Evolutionary conservation across 2,888 invertebrate genomes (phyloP).

Genomic region (Eristalis arbustorum): DNA sequence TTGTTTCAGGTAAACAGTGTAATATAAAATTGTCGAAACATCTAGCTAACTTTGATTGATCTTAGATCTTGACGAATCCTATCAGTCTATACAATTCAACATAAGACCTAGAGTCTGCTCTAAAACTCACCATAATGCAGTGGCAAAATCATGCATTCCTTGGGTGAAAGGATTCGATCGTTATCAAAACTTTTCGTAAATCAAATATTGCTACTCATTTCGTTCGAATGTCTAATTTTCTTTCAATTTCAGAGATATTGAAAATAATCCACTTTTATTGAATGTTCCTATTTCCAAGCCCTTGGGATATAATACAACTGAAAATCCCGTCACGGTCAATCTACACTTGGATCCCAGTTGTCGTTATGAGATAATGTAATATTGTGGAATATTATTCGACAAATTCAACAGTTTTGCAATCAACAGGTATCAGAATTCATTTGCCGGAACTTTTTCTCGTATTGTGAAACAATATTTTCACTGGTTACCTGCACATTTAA

Average conservation of each 20-base stretch:
- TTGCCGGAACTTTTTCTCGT: slow-evolving; percentile 84
- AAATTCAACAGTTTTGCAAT: background rate
- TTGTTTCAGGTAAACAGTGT: slow-evolving; percentile 79
- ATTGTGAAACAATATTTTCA: slow-evolving; percentile 85
- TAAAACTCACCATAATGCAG: slow-evolving; percentile 82
- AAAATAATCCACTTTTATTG: slow-evolving; percentile 82
- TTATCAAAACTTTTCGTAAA: slow-evolving; percentile 84
- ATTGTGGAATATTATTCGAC: background rate
- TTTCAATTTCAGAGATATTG: slow-evolving; percentile 68
- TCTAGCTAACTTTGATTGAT: background rate
- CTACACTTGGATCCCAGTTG: slow-evolving; percentile 87
- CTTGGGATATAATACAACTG: slow-evolving; percentile 77
- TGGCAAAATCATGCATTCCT: slow-evolving; percentile 84
- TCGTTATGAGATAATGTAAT: slow-evolving; percentile 85
- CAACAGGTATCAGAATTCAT: slow-evolving; percentile 80
- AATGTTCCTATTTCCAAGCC: slow-evolving; percentile 83
- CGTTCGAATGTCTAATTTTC: background rate
- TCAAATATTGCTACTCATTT: background rate
- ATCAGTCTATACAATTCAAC: slow-evolving; percentile 83
- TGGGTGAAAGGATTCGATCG: slow-evolving; percentile 85
- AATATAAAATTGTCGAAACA: background rate
- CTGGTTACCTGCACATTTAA: slow-evolving; percentile 85
- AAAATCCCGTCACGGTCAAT: slow-evolving; percentile 82
- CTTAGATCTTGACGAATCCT: slow-evolving; percentile 81
- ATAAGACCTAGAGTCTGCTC: slow-evolving; percentile 82